Percentiles rank a stretch among this genome's conserved stretches.
Evolutionary conservation across 2,113 vertebrate genomes (phyloP).

Genomic region (Poecile atricapillus): DNA sequence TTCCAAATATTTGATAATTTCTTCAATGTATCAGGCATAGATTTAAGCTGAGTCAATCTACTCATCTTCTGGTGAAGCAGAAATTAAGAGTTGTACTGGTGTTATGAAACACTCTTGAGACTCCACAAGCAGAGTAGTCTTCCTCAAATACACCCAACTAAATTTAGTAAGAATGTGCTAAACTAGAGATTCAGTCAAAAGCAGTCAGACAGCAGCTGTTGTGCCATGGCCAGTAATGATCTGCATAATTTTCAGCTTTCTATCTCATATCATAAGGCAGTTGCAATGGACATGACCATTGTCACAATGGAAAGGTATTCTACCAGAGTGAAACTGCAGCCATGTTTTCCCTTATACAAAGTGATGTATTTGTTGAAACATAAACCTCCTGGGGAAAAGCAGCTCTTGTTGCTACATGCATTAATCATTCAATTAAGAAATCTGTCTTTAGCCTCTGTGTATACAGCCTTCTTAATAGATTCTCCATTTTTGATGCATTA

Average conservation of each 20-base stretch:
- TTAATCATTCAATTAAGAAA: not conserved
- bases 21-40: not conserved
- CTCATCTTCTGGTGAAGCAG: not conserved
- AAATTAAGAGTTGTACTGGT: not conserved
- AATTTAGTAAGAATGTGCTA: not conserved
- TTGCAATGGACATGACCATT: not conserved
- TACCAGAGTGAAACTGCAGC: not conserved
- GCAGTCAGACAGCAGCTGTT: not conserved
- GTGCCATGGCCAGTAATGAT: not conserved
- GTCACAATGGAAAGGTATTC: not conserved
- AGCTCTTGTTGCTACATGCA: not conserved
- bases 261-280: not conserved
- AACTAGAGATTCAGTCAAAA: not conserved
- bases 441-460: not conserved
- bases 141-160: not conserved
- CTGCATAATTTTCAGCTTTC: not conserved
- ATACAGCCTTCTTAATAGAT: not conserved
- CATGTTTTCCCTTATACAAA: not conserved
- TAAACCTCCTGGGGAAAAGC: not conserved
- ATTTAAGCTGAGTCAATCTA: not conserved
- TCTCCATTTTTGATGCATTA: accelerated
- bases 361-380: not conserved
- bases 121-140: not conserved
- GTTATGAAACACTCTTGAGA: not conserved
- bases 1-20: not conserved